Base-by-base conservation (phyloP, 92 coral and sea anemone species). In the Pocillopora grandis region DNA sequence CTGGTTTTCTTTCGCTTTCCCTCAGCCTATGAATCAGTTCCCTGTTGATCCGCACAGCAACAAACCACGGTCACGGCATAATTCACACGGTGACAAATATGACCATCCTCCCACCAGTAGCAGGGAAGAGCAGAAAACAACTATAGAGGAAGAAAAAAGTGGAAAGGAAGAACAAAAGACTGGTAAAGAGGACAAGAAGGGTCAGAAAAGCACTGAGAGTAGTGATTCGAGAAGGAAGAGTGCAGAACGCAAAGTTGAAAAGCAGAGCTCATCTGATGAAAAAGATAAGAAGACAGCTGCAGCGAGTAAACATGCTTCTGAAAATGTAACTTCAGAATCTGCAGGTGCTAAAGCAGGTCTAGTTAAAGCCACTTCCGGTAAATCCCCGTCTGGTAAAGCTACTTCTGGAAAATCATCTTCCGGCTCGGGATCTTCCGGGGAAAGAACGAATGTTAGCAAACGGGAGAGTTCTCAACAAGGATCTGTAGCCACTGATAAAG, bases 1-100 rank as follows among this genome's bases (percentile, higher is more conserved):
- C 31, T 12, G 11, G 62, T 48, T 57, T 0, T 74, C 52, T 23
- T 58, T 65, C 19, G 27, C 65, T 14, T 69, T 58, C 3, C 71
- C 56, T 10, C 84, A 94, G 98, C 98, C 98, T 6, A 82, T 87
- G 92, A 94, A 94, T 67, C 98, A 94, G 93, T 94, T 94, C 66
- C 98, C 98, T 14, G 95, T 94, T 1, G 98, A 91, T 71, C 98
- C 98, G 12, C 88, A 91, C 62, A 93, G 90, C 75, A 92, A 92
- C 89, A 92, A 94, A 66, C 93, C 92, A 9, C 88, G 92, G 18
- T 82, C 89, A 18, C 76, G 82, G 12, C 81, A 76, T 61, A 84
- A 82, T 76, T 89, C 90, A 17, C 90, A 90, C 78, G 79, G 88
- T n/a, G 92, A 89, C 71, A 87, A 86, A 59, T 89, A 89, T 23